Evolutionary conservation across 2,113 vertebrate genomes (phyloP).

Genomic region (Axis porcinus): DNA sequence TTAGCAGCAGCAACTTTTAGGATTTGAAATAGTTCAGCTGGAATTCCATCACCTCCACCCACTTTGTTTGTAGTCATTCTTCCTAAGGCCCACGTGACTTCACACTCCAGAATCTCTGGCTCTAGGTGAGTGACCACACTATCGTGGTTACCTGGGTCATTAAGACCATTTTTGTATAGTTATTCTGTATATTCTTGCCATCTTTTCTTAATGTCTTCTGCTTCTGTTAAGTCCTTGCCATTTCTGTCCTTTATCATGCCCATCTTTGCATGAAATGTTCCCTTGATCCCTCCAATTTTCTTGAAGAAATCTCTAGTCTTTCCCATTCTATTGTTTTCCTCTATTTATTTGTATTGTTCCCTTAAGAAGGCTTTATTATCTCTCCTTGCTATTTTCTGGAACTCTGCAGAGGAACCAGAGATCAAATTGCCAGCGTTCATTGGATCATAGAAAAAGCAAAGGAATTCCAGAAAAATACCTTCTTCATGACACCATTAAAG

Average conservation of each 20-base stretch:
- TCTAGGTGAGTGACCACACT: background rate
- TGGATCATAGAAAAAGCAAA: background rate
- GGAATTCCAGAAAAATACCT: background rate
- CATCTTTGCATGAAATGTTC: background rate
- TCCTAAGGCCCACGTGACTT: background rate
- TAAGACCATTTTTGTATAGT: background rate
- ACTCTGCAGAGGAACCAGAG: background rate
- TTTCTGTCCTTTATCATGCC: background rate
- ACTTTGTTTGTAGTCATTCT: background rate
- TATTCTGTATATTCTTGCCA: background rate
- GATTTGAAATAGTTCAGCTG: background rate
- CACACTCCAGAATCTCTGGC: background rate
- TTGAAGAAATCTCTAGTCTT: background rate
- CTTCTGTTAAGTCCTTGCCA: background rate
- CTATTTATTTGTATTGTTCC: background rate
- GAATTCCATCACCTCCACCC: background rate
- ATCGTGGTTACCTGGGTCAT: background rate
- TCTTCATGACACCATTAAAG: background rate
- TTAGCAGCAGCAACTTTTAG: background rate
- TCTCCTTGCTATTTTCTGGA: background rate
- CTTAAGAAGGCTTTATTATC: background rate
- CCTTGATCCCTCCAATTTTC: background rate
- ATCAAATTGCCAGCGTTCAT: background rate
- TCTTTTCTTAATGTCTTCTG: background rate
- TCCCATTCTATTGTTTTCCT: background rate